Evolutionary conservation across 2,797 vertebrate genomes (phyloP).

Genomic region (Etheostoma nigrum): DNA sequence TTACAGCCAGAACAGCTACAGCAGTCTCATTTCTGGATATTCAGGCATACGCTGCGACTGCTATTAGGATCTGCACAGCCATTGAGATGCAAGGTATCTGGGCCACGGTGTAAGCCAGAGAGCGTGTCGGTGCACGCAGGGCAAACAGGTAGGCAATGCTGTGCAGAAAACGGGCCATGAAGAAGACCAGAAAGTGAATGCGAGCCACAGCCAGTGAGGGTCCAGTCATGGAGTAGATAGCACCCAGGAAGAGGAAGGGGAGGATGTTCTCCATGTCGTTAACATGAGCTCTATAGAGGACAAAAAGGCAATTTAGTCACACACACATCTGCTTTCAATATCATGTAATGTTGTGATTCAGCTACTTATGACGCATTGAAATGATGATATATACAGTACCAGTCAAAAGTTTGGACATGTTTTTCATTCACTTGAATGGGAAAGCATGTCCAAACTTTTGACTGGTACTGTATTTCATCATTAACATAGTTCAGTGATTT

Average conservation of each 20-base stretch:
- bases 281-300: conserved; percentile 86
- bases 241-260: conserved; percentile 95
- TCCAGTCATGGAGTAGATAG: conserved; percentile 89
- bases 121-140: conserved; percentile 89
- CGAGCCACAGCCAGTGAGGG: conserved; percentile 86
- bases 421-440: too few species aligned
- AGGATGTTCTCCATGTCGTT: conserved; percentile 97
- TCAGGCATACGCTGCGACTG: conserved; percentile 77
- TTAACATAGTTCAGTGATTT: neutral
- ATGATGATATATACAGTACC: neutral
- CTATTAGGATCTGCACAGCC: conserved; percentile 91
- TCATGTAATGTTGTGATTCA: conserved; percentile 1
- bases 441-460: too few species aligned
- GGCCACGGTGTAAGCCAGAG: conserved; percentile 88
- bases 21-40: conserved; percentile 7
- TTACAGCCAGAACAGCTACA: neutral
- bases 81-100: conserved; percentile 95
- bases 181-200: conserved; percentile 92
- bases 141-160: conserved; percentile 89
- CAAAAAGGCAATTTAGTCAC: neutral
- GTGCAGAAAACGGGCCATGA: conserved; percentile 88
- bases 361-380: neutral
- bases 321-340: neutral
- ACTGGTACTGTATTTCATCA: too few species aligned
- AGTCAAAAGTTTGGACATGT: too few species aligned